These are phyloP conservation scores for Bombyx huttoni DNA, from an alignment of 2,888 invertebrate genomes.

Conservation along the genomic window DNA sequence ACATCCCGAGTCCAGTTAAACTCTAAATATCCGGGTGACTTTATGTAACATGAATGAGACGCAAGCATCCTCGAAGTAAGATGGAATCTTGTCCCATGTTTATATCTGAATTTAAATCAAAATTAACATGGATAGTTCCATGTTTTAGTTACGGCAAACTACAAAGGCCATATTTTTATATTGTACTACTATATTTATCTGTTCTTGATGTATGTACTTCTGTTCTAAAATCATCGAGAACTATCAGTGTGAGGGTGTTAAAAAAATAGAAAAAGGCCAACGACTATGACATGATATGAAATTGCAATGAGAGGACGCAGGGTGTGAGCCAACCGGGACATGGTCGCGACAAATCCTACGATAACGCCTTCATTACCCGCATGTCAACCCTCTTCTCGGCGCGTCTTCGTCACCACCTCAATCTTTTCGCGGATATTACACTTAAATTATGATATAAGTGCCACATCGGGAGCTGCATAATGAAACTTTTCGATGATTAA, in stretches of 20 bases:
- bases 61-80: conserved; percentile 3
- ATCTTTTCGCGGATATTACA: conserved; percentile 67
- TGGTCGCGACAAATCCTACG: conserved; percentile 41
- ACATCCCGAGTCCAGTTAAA: conserved; percentile 18
- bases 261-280: conserved; percentile 24
- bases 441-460: conserved; percentile 61
- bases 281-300: conserved; percentile 33
- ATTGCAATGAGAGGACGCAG: conserved; percentile 28
- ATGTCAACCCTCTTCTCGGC: conserved; percentile 63
- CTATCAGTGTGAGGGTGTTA: conserved; percentile 12
- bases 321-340: conserved; percentile 11
- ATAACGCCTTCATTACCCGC: conserved; percentile 61
- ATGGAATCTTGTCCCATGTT: too few relatives aligned
- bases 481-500: conserved; percentile 47
- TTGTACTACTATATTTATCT: too few relatives aligned
- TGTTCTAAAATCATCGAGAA: background rate
- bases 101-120: too few relatives aligned
- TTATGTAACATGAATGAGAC: conserved; percentile 15
- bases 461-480: conserved; percentile 44
- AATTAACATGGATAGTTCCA: too few relatives aligned
- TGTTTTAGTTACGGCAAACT: too few relatives aligned
- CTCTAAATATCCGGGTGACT: conserved; percentile 28
- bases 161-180: too few relatives aligned
- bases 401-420: conserved; percentile 54
- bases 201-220: too few relatives aligned